phyloP scores from a whole-genome alignment of 2,888 invertebrate species.

The Shargacucullia verbasci region DNA sequence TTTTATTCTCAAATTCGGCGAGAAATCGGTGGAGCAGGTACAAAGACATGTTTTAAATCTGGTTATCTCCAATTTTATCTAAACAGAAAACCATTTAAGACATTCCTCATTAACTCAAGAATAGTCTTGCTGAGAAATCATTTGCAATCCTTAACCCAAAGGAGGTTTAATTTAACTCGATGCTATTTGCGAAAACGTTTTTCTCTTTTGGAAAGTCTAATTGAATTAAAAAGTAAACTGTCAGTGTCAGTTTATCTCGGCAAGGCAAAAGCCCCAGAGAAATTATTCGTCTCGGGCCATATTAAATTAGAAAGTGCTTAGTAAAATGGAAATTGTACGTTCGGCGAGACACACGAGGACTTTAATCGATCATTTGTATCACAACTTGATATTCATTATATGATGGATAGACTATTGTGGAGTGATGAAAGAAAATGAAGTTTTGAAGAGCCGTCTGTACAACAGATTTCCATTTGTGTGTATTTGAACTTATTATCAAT shows the following conservation, averaged over 20 bases:
- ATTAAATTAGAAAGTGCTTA: slow-evolving; percentile 62
- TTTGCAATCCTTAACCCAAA: slow-evolving; percentile 25
- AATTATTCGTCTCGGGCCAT: slow-evolving; percentile 50
- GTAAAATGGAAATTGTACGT: slow-evolving; percentile 75
- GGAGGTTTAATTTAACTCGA: slow-evolving; percentile 40
- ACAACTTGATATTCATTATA: slow-evolving; percentile 73
- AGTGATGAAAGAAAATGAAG: not conserved
- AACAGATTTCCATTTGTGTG: slow-evolving; percentile 1
- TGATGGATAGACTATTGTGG: slow-evolving; percentile 47
- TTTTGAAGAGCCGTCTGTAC: slow-evolving; percentile 3
- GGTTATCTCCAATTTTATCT: no score
- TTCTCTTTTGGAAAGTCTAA: slow-evolving; percentile 45
- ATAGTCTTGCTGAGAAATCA: slow-evolving; percentile 10
- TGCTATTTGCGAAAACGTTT: slow-evolving; percentile 27
- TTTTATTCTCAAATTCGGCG: no score
- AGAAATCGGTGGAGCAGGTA: no score
- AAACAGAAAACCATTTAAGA: no score
- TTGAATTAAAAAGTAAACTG: slow-evolving; percentile 65
- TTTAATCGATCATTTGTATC: slow-evolving; percentile 76
- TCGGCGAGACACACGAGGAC: slow-evolving; percentile 70
- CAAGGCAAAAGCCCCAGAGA: slow-evolving; percentile 46
- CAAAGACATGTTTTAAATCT: no score
- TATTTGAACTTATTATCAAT: not conserved
- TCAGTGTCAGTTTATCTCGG: slow-evolving; percentile 63
- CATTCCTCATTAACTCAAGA: not conserved